Evolutionary conservation across 2,888 invertebrate genomes (phyloP), one percentile per base, ranked within the genome.

Genomic region (Drosophila eohydei): DNA sequence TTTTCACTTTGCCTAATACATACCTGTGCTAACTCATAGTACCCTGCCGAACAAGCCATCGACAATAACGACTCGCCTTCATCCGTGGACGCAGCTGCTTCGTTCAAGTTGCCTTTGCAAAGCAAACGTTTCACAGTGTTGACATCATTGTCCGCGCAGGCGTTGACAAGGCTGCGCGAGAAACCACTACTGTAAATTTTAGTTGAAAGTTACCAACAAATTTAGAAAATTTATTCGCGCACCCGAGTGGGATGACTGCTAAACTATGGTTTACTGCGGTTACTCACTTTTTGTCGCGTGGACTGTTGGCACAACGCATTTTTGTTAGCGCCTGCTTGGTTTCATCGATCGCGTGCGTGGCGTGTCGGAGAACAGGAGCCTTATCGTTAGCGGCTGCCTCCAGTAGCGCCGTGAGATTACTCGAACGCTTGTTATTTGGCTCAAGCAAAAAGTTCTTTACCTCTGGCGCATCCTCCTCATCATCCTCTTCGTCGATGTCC

Each of bases 21-120:
- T 93, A 97, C 98, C 95, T 98, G 98, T 84, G 98, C 98, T 83
- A 99, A 95, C 94, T 99, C 98, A 94, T 97, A 98, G 94, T 98
- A 98, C 56, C 99, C 99, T 74, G 98, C 98, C 74, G 98, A 98
- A 93, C 99, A 99, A 72, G 99, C 99, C 89, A 99, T 95, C 62
- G 98, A 98, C 75, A 99, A 94, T 76, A 99, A 94, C 91, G 98
- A 98, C 93, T 99, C 99, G 81, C 98, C 99, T 93, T 99, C 98
- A 93, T 99, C 98, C 71, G 98, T 98, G 78, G 98, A 98, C 36
- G 84, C 85, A 12, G 88, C 72, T 9, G 90, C 89, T 94, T 98
- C 98, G 94, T 98, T 97, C 72, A 98, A 97, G 66, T 93, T 93
- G 57, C 98, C 98, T 93, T 98, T 98, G 56, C 97, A 97, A 71